These are phyloP conservation scores for Sternarchorhynchus goeldii DNA, from an alignment of 2,797 vertebrate species.

Conservation along the genomic window DNA sequence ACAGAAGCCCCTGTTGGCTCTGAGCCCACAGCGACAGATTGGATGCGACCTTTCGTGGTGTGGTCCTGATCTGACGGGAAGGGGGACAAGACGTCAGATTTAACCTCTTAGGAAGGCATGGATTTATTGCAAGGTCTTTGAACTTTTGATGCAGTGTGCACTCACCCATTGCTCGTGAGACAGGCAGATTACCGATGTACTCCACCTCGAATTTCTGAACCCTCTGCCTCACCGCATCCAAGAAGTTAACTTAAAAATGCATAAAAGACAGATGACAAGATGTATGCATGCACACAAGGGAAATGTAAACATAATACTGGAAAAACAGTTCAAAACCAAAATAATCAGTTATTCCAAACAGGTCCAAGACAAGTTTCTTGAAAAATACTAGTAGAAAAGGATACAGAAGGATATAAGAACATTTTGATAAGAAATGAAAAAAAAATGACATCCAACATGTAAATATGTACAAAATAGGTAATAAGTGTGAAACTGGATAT, in stretches of 20 bases:
- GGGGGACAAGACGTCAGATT: not conserved
- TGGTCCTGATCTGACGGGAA: not conserved
- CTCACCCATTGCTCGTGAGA: slow-evolving; percentile 90
- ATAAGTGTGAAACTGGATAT: too few relatives aligned
- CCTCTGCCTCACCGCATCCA: slow-evolving; percentile 82
- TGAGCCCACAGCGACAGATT: not conserved
- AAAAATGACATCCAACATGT: too few relatives aligned
- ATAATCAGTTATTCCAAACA: too few relatives aligned
- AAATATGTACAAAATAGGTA: too few relatives aligned
- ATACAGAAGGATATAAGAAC: too few relatives aligned
- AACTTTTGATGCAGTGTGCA: not conserved
- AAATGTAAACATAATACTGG: not conserved
- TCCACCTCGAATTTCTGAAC: slow-evolving; percentile 88
- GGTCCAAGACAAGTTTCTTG: too few relatives aligned
- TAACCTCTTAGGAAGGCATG: not conserved
- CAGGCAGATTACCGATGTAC: slow-evolving; percentile 87
- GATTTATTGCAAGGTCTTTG: not conserved
- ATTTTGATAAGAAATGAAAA: too few relatives aligned
- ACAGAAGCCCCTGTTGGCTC: not conserved
- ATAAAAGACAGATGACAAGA: not conserved
- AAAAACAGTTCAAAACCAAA: too few relatives aligned
- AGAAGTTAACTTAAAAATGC: slow-evolving; percentile 79
- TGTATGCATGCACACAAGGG: not conserved
- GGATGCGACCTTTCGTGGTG: not conserved
- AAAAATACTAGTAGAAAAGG: too few relatives aligned